phyloP scores from a whole-genome alignment of 2,797 vertebrate species.

The Rhynchotus rufescens region DNA sequence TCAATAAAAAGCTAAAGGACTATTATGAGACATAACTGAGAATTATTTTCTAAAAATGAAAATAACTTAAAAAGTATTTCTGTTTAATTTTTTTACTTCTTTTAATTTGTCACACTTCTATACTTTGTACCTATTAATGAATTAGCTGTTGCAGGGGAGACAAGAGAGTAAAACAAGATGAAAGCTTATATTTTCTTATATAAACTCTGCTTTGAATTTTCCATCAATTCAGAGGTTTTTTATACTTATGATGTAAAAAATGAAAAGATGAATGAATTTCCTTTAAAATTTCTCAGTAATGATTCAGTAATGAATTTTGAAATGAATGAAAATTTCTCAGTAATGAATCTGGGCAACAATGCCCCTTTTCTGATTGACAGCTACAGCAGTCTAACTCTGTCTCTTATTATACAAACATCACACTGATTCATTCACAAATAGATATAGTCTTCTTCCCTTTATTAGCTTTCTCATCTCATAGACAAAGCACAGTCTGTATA shows the following conservation, averaged over 20 bases:
- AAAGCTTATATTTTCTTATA: background rate
- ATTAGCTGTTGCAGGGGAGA: background rate
- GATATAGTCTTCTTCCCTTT: conserved; percentile 75
- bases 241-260: background rate
- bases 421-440: conserved; percentile 58
- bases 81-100: background rate
- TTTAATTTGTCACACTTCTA: background rate
- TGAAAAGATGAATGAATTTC: background rate
- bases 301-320: background rate
- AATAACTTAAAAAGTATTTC: too few species aligned
- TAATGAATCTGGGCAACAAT: background rate
- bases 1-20: fast-evolving
- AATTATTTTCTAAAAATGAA: background rate
- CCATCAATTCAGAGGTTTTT: background rate
- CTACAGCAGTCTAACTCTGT: conserved; percentile 11
- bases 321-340: background rate
- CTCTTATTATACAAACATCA: conserved; percentile 70
- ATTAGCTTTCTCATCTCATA: conserved; percentile 77
- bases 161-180: background rate
- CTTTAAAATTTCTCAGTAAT: background rate
- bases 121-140: background rate
- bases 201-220: background rate
- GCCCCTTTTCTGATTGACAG: conserved; percentile 41
- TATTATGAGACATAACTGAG: fast-evolving
- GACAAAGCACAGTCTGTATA: conserved; percentile 61